Evolutionary conservation across 2,888 invertebrate genomes (phyloP).

Genomic region (Drymonia ruficornis): DNA sequence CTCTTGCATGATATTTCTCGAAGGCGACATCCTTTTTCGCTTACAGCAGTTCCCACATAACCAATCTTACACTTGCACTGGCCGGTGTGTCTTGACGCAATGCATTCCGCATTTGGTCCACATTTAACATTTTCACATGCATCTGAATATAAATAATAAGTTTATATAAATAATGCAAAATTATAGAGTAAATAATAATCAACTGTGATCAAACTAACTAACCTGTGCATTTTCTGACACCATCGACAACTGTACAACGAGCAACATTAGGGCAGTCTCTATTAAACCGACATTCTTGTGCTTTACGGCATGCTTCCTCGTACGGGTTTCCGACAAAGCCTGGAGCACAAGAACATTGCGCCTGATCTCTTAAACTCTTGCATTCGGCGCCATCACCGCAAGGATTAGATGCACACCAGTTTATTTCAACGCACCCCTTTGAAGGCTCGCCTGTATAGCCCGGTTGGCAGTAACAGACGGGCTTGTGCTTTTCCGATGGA

Average conservation of each 20-base stretch:
- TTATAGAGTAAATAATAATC: too few species aligned
- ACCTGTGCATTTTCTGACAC: slow-evolving; percentile 91
- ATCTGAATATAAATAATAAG: slow-evolving; percentile 71
- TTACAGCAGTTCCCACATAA: slow-evolving; percentile 91
- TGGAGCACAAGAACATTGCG: slow-evolving; percentile 90
- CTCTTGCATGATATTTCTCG: slow-evolving; percentile 89
- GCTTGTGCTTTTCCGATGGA: slow-evolving; percentile 92
- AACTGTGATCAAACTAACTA: slow-evolving; percentile 8
- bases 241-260: slow-evolving; percentile 89
- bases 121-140: slow-evolving; percentile 92
- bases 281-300: slow-evolving; percentile 92
- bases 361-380: slow-evolving; percentile 91
- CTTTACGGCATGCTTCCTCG: slow-evolving; percentile 91
- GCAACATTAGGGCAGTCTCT: slow-evolving; percentile 93
- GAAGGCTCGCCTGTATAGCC: slow-evolving; percentile 93
- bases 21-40: slow-evolving; percentile 90
- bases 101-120: slow-evolving; percentile 93
- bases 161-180: slow-evolving; percentile 7
- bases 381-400: slow-evolving; percentile 93
- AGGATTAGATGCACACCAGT: slow-evolving; percentile 91
- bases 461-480: slow-evolving; percentile 92
- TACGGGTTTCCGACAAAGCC: slow-evolving; percentile 94
- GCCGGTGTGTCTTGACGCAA: slow-evolving; percentile 89
- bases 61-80: slow-evolving; percentile 92
- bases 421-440: slow-evolving; percentile 88